Conservation (phyloP, 2,113 vertebrate species). For the Chlamydotis undulata region DNA sequence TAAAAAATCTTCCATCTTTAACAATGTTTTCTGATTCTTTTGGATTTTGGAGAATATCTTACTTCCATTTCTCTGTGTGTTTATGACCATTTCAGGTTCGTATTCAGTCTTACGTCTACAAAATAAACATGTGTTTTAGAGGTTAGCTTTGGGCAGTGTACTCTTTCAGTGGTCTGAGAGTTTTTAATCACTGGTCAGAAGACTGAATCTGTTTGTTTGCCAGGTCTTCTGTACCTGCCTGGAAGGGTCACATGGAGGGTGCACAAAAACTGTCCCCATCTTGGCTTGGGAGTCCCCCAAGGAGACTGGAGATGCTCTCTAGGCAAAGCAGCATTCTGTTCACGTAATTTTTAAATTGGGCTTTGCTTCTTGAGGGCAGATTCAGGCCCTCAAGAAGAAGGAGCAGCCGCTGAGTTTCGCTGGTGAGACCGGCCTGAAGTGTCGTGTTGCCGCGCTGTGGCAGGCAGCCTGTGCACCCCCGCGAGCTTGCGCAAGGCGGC, state of each 20-base stretch:
- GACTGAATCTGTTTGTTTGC: background rate
- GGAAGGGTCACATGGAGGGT: rapidly evolving
- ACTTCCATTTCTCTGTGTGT: background rate
- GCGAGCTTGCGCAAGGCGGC: background rate
- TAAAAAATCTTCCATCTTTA: background rate
- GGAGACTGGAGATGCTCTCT: background rate
- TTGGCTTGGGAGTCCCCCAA: rapidly evolving
- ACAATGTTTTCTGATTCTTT: background rate
- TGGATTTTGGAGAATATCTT: background rate
- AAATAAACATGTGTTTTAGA: background rate
- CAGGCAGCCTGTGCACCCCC: background rate
- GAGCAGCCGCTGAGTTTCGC: rapidly evolving
- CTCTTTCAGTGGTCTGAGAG: background rate
- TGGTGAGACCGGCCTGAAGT: rapidly evolving
- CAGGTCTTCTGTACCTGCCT: background rate
- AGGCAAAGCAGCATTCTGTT: background rate
- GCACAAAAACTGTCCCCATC: rapidly evolving
- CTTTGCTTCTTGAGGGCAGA: background rate
- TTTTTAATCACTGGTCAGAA: background rate
- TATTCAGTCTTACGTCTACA: background rate
- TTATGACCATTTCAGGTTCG: background rate
- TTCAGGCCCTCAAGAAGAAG: background rate
- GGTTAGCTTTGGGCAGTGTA: background rate
- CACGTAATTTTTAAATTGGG: rapidly evolving
- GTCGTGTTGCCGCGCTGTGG: rapidly evolving